Percentiles rank a stretch among this genome's conserved stretches.
Evolutionary conservation across 2,888 invertebrate species (phyloP).

Genomic region (Octonoba sinensis): DNA sequence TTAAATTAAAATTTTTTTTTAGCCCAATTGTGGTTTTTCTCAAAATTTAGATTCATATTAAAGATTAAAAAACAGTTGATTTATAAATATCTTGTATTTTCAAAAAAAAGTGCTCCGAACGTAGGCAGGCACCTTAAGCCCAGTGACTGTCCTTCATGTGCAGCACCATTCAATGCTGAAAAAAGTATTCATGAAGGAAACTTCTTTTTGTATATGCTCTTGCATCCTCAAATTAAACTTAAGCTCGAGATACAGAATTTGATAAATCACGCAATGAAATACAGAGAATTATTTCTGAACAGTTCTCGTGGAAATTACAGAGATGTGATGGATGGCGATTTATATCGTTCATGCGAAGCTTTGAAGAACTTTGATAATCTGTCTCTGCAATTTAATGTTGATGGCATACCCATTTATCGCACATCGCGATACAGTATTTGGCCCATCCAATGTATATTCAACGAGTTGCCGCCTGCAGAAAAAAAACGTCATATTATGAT

Average conservation of each 20-base stretch:
- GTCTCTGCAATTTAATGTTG: background rate
- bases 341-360: background rate
- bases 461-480: background rate
- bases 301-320: background rate
- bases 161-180: background rate
- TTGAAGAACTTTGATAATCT: background rate
- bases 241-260: background rate
- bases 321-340: slow-evolving; percentile 5
- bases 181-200: background rate
- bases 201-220: slow-evolving; percentile 6
- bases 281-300: background rate
- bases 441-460: slow-evolving; percentile 7
- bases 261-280: background rate
- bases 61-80: too few relatives aligned
- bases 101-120: too few relatives aligned
- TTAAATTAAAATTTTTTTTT: too few relatives aligned
- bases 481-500: slow-evolving; percentile 4
- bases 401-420: background rate
- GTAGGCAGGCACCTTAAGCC: too few relatives aligned
- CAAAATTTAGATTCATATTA: too few relatives aligned
- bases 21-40: too few relatives aligned
- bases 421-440: background rate
- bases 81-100: too few relatives aligned
- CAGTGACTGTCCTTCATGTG: slow-evolving; percentile 1
- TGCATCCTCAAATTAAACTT: background rate